Conservation (phyloP, 2,797 vertebrate species). For the Huso huso region DNA sequence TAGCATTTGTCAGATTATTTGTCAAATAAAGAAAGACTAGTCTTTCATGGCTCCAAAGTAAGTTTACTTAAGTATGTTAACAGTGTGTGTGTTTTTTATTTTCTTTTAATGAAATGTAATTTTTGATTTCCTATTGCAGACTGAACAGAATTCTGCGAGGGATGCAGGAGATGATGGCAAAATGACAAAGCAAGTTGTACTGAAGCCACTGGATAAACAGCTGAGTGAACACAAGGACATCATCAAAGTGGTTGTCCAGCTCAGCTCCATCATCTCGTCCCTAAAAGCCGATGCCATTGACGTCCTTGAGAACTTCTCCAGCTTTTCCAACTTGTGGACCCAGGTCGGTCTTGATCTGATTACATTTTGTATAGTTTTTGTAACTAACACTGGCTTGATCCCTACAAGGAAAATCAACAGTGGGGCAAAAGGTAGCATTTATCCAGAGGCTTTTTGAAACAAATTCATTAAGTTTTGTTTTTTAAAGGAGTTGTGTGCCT, state of each 20-base stretch:
- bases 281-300: conserved; percentile 46
- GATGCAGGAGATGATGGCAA: conserved; percentile 55
- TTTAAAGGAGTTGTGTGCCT: too few relatives aligned
- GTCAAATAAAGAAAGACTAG: too few relatives aligned
- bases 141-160: conserved; percentile 55
- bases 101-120: not conserved
- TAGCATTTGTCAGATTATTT: too few relatives aligned
- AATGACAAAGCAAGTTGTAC: conserved; percentile 44
- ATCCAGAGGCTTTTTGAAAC: too few relatives aligned
- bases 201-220: conserved; percentile 62
- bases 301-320: conserved; percentile 51
- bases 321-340: conserved; percentile 68
- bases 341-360: conserved; percentile 48
- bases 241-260: conserved; percentile 62
- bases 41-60: too few relatives aligned
- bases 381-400: not conserved
- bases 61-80: too few relatives aligned
- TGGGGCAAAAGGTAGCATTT: not conserved
- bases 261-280: conserved; percentile 54
- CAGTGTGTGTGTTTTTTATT: too few relatives aligned
- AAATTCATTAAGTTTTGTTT: too few relatives aligned
- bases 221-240: conserved; percentile 70
- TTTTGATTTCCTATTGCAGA: conserved; percentile 34
- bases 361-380: not conserved
- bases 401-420: not conserved